Evolutionary conservation across 2,113 vertebrate species (phyloP), one percentile per base, ranked within the genome.

Genomic region (Strigops habroptila): DNA sequence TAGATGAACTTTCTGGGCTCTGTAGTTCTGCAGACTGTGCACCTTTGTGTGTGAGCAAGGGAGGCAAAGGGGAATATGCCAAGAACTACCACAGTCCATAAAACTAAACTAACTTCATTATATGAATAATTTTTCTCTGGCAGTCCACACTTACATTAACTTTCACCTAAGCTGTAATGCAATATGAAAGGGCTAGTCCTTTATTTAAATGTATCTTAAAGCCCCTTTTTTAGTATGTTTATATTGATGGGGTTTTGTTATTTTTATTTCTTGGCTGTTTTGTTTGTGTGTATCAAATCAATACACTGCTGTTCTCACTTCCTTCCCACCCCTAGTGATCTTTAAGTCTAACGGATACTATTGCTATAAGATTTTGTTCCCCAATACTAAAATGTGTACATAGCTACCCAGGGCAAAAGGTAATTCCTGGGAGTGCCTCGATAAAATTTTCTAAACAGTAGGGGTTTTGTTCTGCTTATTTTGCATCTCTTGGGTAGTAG

Each of bases 1-100:
- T 4, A 30, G 78, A 79, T 68, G 46, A 96, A 95, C 83, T 71
- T 24, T 41, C 51, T 6, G 27, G 76, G 59, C 64, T 85, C 52
- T 80, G 52, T 82, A 78, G 82, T 89, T 95, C 73, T 92, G 88
- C 85, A 88, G 70, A 93, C 35, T 53, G 55, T 33, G 78, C 82
- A 82, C 44, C 60, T 88, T 68, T 69, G 49, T 5, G 4, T 4
- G 22, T 10, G 27, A 81, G 60, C 0, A 0, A 43, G 55, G n/a
- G 7, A 76, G 23, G 18, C 51, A 70, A 24, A 69, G 19, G 31
- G 23, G 37, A 87, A 67, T 37, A 28, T 2, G 6, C 46, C 9
- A 70, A 30, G 7, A 35, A 59, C 8, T 65, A 27, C n/a, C 55
- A 9, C 16, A 49, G 25, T 44, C 35, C 49, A 27, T 15, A 82